Evolutionary conservation across 2,797 vertebrate genomes (phyloP).

Genomic region (Loris lydekkerianus): DNA sequence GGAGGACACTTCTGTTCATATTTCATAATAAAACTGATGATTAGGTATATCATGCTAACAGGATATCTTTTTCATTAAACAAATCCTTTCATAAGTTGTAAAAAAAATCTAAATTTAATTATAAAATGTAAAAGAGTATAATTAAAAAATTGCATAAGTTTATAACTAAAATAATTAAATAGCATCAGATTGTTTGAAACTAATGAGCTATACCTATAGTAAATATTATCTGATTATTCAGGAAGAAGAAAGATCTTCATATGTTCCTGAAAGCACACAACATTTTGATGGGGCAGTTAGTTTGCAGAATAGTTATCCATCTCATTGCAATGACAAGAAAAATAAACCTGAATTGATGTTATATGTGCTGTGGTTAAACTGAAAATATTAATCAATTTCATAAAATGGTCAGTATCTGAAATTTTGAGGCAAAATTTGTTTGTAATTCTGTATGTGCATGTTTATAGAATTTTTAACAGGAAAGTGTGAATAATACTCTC

Average conservation of each 20-base stretch:
- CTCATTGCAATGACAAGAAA: not conserved
- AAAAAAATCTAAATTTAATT: conserved; percentile 78
- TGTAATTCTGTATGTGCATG: not conserved
- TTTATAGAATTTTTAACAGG: conserved; percentile 6
- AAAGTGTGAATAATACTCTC: not conserved
- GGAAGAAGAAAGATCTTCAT: not conserved
- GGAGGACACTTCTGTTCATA: conserved; percentile 52
- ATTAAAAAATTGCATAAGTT: conserved; percentile 50
- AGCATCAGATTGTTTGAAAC: not conserved
- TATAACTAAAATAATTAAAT: conserved; percentile 78
- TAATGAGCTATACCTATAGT: not conserved
- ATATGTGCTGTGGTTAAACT: not conserved
- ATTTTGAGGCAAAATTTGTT: not conserved
- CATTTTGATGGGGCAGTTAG: not conserved
- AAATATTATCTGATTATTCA: conserved; percentile 55
- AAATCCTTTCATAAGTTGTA: conserved; percentile 75
- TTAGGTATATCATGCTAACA: conserved; percentile 78
- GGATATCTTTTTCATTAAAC: conserved; percentile 72
- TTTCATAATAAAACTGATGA: conserved; percentile 72
- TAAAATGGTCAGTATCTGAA: conserved; percentile 38
- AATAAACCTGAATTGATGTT: not conserved
- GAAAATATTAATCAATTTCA: not conserved
- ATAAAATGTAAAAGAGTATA: conserved; percentile 71
- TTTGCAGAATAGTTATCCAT: conserved; percentile 9
- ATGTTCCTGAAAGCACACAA: not conserved